These are phyloP conservation scores for Isoperla grammatica DNA, from an alignment of 2,888 invertebrate species.

Conservation along the genomic window DNA sequence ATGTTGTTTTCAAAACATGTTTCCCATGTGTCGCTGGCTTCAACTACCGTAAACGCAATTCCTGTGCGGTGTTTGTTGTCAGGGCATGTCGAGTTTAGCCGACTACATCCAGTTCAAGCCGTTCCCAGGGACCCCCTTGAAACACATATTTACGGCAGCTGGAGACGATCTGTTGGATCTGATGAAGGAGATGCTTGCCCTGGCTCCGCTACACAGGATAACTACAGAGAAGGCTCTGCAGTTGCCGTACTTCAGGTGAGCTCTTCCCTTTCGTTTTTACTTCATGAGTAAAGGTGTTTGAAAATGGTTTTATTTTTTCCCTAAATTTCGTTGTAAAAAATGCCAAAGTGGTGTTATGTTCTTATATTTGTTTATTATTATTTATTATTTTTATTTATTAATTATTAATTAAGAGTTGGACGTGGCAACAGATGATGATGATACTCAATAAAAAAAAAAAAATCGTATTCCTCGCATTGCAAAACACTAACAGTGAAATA, in stretches of 20 bases:
- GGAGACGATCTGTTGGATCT: constrained; percentile 83
- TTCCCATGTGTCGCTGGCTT: too few species aligned
- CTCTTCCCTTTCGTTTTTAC: neutral
- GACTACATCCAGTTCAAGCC: constrained; percentile 92
- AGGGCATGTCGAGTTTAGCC: constrained; percentile 68
- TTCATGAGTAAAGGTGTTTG: neutral
- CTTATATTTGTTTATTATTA: neutral
- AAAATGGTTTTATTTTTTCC: neutral
- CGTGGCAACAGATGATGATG: too few species aligned
- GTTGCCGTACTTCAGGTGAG: constrained; percentile 78
- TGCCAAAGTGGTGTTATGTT: neutral
- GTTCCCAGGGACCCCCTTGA: constrained; percentile 75
- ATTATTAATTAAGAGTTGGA: too few species aligned
- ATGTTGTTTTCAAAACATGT: too few species aligned
- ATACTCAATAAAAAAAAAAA: too few species aligned
- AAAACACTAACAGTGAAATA: too few species aligned
- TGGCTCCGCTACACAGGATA: constrained; percentile 78
- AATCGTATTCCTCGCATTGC: too few species aligned
- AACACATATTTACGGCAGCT: constrained; percentile 93
- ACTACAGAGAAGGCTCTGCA: constrained; percentile 78
- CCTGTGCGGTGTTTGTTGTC: constrained; percentile 33
- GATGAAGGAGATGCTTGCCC: constrained; percentile 65
- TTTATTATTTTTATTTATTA: too few species aligned
- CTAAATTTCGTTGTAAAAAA: neutral
- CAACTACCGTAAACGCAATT: too few species aligned